phyloP scores from a whole-genome alignment of 2,888 invertebrate genomes.

The Aproaerema taeniolella region DNA sequence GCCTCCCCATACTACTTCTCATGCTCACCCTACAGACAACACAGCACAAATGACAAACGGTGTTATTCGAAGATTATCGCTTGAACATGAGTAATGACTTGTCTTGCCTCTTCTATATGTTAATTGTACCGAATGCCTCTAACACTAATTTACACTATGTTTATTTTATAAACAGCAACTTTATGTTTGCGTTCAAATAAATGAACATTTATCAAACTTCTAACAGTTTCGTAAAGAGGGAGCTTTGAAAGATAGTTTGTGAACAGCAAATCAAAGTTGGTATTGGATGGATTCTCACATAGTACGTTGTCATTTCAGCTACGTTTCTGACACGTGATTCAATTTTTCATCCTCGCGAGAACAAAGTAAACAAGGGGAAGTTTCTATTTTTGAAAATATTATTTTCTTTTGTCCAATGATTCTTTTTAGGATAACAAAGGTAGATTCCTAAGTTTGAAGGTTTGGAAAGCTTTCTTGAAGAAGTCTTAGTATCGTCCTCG shows the following conservation, averaged over 20 bases:
- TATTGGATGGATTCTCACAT: slow-evolving; percentile 43
- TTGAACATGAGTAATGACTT: slow-evolving; percentile 69
- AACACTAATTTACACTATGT: slow-evolving; percentile 67
- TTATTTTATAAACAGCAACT: slow-evolving; percentile 52
- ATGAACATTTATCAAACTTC: neutral
- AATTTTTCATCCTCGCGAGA: slow-evolving; percentile 64
- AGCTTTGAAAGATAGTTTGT: slow-evolving; percentile 17
- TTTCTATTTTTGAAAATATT: slow-evolving; percentile 41
- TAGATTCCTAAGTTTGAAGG: slow-evolving; percentile 36
- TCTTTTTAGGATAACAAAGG: slow-evolving; percentile 36
- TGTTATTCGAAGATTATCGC: slow-evolving; percentile 67
- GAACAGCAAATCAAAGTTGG: slow-evolving; percentile 17
- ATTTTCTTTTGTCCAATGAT: slow-evolving; percentile 33
- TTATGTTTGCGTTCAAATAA: slow-evolving; percentile 18
- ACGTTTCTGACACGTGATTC: slow-evolving; percentile 51
- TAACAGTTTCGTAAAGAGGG: neutral
- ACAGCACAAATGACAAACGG: slow-evolving; percentile 53
- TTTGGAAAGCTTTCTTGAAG: slow-evolving; percentile 30
- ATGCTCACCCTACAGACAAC: slow-evolving; percentile 28
- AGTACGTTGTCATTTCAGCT: slow-evolving; percentile 59
- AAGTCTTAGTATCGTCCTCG: too few relatives aligned
- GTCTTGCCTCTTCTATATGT: slow-evolving; percentile 52
- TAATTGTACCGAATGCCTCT: slow-evolving; percentile 63
- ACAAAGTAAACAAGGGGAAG: slow-evolving; percentile 55
- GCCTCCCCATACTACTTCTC: too few relatives aligned